phyloP scores from a whole-genome alignment of 2,888 invertebrate species.

The Trissonchulus latispiculum region DNA sequence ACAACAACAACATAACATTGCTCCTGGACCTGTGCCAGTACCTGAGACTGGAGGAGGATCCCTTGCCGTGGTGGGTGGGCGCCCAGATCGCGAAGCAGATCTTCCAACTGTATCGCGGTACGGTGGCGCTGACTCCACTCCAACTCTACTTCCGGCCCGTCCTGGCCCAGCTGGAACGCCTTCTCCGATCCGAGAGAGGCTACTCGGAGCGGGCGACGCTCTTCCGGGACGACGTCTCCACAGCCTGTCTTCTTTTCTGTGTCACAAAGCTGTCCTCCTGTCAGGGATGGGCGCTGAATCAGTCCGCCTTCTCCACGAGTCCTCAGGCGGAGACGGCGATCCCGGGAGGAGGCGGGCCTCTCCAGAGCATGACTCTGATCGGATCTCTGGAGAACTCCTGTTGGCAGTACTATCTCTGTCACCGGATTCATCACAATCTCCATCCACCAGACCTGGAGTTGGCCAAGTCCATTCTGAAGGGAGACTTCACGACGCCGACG shows the following conservation, averaged over 20 bases:
- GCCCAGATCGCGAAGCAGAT: neutral
- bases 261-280: neutral
- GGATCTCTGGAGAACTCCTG: neutral
- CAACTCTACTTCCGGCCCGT: slow-evolving; percentile 6
- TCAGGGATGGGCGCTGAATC: neutral
- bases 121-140: neutral
- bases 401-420: neutral
- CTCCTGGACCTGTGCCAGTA: neutral
- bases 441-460: neutral
- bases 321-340: no score
- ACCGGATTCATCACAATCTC: neutral
- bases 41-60: neutral
- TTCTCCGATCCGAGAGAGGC: neutral
- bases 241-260: neutral
- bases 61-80: neutral
- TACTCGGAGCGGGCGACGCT: neutral
- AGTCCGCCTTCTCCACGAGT: neutral
- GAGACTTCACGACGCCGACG: neutral
- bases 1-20: neutral
- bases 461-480: neutral
- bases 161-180: neutral
- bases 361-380: no score
- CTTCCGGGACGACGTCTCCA: neutral
- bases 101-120: neutral
- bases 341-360: no score